phyloP scores from a whole-genome alignment of 2,113 vertebrate genomes.

The Sinocyclocheilus maitianheensis region DNA sequence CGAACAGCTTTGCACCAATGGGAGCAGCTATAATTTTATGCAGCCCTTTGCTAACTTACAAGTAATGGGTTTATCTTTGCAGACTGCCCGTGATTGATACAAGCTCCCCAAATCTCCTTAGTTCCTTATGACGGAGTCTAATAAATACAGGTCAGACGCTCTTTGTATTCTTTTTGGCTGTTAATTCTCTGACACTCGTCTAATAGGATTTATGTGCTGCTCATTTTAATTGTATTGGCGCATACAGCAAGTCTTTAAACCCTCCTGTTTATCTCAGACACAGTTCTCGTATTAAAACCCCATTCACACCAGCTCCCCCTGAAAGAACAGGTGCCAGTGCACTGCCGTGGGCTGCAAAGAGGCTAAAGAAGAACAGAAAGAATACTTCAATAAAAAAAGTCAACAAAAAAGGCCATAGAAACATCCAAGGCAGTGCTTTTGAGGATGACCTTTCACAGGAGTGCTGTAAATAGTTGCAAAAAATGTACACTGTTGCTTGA shows the following conservation, averaged over 20 bases:
- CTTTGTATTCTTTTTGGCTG: slow-evolving; percentile 65
- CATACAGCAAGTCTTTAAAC: slow-evolving; percentile 66
- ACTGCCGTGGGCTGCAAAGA: slow-evolving; percentile 23
- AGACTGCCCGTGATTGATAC: slow-evolving; percentile 71
- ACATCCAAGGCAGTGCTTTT: not conserved
- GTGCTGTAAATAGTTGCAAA: not conserved
- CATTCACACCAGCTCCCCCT: slow-evolving; percentile 1
- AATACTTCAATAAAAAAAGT: slow-evolving; percentile 2
- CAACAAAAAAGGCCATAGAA: not conserved
- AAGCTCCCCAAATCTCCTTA: slow-evolving; percentile 75
- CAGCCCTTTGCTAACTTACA: slow-evolving; percentile 73
- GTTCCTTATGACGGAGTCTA: slow-evolving; percentile 71
- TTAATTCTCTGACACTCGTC: slow-evolving; percentile 72
- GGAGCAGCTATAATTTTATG: slow-evolving; percentile 70
- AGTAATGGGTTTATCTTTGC: slow-evolving; percentile 74
- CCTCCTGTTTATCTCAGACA: slow-evolving; percentile 56
- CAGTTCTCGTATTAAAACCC: slow-evolving; percentile 23
- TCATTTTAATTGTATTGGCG: slow-evolving; percentile 74
- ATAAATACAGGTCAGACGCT: slow-evolving; percentile 72
- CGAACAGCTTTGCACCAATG: slow-evolving; percentile 70
- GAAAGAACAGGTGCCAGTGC: not conserved
- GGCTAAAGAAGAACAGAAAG: slow-evolving; percentile 14
- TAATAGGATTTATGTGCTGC: slow-evolving; percentile 75
- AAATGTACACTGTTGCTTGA: not conserved
- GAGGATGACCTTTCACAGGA: slow-evolving; percentile 14